Evolutionary conservation across 1,140 invertebrate species (phyloP), one percentile per base, ranked within the genome.

Genomic region (Cryptotermes secundus): DNA sequence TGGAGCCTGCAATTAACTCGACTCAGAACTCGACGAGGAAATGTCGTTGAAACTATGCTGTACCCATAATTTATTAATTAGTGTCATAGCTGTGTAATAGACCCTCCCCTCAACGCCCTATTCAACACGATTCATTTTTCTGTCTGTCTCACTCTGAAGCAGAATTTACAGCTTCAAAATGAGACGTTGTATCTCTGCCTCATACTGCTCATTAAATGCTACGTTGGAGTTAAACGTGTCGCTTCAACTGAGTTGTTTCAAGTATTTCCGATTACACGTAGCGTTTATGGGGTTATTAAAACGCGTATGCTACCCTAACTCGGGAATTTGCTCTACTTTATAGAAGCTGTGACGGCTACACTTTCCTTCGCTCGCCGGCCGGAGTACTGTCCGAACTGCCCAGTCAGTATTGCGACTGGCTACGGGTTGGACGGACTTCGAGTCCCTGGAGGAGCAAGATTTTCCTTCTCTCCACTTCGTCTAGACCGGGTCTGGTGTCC

Each of bases 71-170:
- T 72, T 72, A 72, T 72, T 72, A 72, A 72, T 72, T 72, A 72
- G 59, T 72, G 59, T 72, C 59, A 72, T 72, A 31, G 59, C 59
- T 72, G 59, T 26, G 59, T 72, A 72, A 72, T 72, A 72, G 59
- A 72, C 59, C 59, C 59, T 72, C 59, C 26, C 59, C 45, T 49
- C 45, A 49, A 49, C 45, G 45, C 45, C 45, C 16, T 49, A 72
- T 72, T 72, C 59, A 72, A 72, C 59, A 72, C 59, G 59, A 72
- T 72, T 72, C 59, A 72, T 72, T 72, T 72, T 72, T 72, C 59
- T 72, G 59, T n/a, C 59, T 72, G 59, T 72, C 59, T 72, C 59
- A n/a, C 59, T 72, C n/a, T 31, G 7, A n/a, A n/a, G 26, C 59
- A 72, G 19, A 72, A 31, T 72, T 72, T 72, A 72, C 59, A n/a